These are phyloP conservation scores for Lepidurus couesii DNA, from an alignment of 1,140 invertebrate genomes.

Conservation along the genomic window DNA sequence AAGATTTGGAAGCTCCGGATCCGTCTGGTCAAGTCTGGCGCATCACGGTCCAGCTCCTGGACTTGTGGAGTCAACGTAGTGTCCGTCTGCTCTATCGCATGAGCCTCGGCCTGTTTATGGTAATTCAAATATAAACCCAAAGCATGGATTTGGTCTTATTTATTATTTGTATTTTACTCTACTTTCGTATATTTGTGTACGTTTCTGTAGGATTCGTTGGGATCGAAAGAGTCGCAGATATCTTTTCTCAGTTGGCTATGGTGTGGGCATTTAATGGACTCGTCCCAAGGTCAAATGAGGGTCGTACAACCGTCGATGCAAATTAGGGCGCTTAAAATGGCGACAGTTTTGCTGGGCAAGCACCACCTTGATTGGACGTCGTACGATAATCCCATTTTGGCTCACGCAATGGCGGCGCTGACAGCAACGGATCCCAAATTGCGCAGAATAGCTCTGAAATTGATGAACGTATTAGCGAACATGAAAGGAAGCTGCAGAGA, in stretches of 20 bases:
- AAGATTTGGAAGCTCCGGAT: not conserved
- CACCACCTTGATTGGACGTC: not conserved
- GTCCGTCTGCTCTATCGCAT: not conserved
- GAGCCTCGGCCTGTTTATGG: not conserved
- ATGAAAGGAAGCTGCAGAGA: not conserved
- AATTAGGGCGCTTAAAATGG: not conserved
- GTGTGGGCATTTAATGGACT: conserved; percentile 20
- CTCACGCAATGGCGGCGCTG: conserved; percentile 19
- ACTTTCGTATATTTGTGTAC: not conserved
- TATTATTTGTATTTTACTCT: not conserved
- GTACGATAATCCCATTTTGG: conserved; percentile 4
- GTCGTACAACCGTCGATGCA: not conserved
- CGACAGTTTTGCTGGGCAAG: not conserved
- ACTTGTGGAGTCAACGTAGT: not conserved
- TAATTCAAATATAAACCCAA: not conserved
- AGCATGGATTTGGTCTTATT: too few species aligned
- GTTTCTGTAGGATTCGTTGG: not conserved
- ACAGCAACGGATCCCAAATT: not conserved
- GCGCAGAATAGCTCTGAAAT: not conserved
- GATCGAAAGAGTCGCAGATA: not conserved
- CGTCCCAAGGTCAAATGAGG: not conserved
- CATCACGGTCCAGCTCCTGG: not conserved
- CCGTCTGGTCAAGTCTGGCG: not conserved
- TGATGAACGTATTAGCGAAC: not conserved
- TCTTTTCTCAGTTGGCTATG: not conserved